These are phyloP conservation scores for Coturnix japonica DNA, from an alignment of 2,113 vertebrate genomes.

Conservation along the genomic window DNA sequence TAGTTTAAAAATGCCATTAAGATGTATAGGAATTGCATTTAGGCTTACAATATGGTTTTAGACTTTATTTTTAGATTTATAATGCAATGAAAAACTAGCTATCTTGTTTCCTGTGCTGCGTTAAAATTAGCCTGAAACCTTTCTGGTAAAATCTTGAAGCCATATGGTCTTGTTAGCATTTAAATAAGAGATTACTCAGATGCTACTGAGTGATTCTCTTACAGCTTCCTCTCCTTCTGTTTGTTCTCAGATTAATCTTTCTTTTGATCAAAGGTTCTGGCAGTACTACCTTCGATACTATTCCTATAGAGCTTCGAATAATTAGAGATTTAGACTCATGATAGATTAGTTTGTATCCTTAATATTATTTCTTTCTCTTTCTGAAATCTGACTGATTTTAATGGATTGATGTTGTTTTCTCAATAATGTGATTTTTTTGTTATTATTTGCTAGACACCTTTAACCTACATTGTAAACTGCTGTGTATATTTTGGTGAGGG, in stretches of 20 bases:
- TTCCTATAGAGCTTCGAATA: background rate
- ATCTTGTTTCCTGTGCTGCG: background rate
- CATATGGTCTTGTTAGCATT: slow-evolving; percentile 33
- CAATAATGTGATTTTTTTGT: background rate
- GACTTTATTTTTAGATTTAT: background rate
- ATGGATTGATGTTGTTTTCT: background rate
- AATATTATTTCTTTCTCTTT: background rate
- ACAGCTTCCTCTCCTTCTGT: slow-evolving; percentile 1
- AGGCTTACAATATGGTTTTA: background rate
- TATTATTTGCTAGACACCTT: background rate
- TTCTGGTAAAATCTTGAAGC: slow-evolving; percentile 4
- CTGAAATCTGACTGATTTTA: background rate
- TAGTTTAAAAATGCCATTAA: background rate
- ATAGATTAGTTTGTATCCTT: background rate
- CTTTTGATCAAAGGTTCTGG: background rate
- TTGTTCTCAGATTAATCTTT: slow-evolving; percentile 18
- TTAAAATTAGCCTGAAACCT: slow-evolving; percentile 44
- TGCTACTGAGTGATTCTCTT: background rate
- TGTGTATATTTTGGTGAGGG: background rate
- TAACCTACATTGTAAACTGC: background rate
- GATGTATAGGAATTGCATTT: background rate
- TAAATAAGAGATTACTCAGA: slow-evolving; percentile 13
- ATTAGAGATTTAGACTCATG: background rate
- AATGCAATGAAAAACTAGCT: background rate
- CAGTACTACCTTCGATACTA: background rate